Base-by-base conservation (phyloP, 2,888 invertebrate species). In the Amorpha juglandis region DNA sequence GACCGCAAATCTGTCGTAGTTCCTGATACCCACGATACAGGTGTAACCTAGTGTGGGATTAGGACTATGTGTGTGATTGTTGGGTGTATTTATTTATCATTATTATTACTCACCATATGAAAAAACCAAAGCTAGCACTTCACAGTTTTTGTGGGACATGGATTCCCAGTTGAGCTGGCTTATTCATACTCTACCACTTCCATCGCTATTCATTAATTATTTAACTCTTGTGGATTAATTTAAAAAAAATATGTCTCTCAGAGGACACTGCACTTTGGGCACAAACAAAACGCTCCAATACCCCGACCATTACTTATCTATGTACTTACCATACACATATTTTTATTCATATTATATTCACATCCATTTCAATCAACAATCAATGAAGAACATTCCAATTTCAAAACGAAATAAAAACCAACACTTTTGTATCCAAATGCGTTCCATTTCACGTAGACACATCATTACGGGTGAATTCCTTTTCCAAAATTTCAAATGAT, bases 321-420 rank as follows among this genome's bases (percentile, higher is more conserved):
- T 35, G 11, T 38, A 58, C 55, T 38, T 55, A 55, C 16, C 16
- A 53, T 38, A 14, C 19, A 50, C 53, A 35, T 19, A 12, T 42
- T 19, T 19, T 38, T 58, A 58, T 58, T 42, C 19, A 42, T 42
- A 58, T 58, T 12, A 55, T 58, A 58, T 58, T 58, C 42, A 42
- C 38, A 42, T 58, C 38, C 58, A 58, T 58, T 58, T 58, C 42
- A 58, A 19, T 58, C 42, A 58, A 58, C 58, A 58, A 58, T 58
- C 58, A 58, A 58, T 58, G 58, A 55, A 35, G n/a, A 11, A 6
- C 19, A 12, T 12, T 12, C 12, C 58, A 16, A 38, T 38, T 38
- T 38, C 9, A 19, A 58, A 58, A 58, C 16, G 19, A 1, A 19
- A 16, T 38, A 58, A 58, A 16, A 12, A 58, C 38, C 38, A 19